phyloP scores from a whole-genome alignment of 2,888 invertebrate genomes.

The Nezara viridula region DNA sequence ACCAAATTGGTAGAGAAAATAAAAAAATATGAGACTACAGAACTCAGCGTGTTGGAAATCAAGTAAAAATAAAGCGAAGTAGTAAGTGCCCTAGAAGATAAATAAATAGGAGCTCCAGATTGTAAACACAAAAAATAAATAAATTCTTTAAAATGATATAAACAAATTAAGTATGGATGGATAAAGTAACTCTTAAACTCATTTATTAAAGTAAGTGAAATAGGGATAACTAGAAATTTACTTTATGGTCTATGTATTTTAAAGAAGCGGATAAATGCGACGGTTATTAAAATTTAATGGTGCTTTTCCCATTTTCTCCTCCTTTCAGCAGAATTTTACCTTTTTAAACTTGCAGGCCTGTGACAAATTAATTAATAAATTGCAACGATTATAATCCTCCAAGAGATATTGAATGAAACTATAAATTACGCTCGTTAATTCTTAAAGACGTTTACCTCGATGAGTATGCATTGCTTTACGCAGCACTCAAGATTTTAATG shows the following conservation, averaged over 20 bases:
- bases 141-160: not conserved
- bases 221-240: slow-evolving; percentile 14
- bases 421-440: slow-evolving; percentile 41
- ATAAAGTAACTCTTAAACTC: slow-evolving; percentile 9
- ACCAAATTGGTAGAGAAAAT: too few relatives aligned
- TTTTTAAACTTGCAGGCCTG: not conserved
- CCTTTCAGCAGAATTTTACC: not conserved
- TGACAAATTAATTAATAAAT: slow-evolving; percentile 21
- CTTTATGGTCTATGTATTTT: not conserved
- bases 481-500: slow-evolving; percentile 27
- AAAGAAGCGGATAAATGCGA: not conserved
- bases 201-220: slow-evolving; percentile 1
- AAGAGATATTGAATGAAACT: slow-evolving; percentile 25
- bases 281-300: slow-evolving; percentile 35
- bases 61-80: too few relatives aligned
- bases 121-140: too few relatives aligned
- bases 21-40: too few relatives aligned
- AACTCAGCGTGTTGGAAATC: too few relatives aligned
- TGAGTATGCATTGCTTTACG: slow-evolving; percentile 8
- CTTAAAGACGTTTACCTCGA: not conserved
- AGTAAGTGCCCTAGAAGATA: too few relatives aligned
- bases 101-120: too few relatives aligned
- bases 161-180: not conserved
- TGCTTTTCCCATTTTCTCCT: not conserved
- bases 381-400: not conserved